Evolutionary conservation across 2,797 vertebrate genomes (phyloP).

Genomic region (Argya squamiceps): DNA sequence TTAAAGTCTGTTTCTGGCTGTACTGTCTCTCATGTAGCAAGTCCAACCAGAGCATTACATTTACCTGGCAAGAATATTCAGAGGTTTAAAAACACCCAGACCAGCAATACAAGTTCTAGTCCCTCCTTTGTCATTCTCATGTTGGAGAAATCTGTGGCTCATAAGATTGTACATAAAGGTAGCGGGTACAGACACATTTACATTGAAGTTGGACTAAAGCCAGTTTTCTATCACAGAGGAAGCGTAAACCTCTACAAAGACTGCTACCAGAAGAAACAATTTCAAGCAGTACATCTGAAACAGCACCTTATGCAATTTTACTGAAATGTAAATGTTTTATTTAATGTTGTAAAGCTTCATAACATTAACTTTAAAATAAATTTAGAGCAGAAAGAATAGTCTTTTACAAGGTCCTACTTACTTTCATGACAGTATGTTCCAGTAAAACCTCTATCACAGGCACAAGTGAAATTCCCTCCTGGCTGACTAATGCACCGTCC

Average conservation of each 20-base stretch:
- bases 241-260: background rate
- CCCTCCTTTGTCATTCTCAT: background rate
- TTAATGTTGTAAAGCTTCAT: background rate
- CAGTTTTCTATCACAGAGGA: background rate
- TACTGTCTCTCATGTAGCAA: background rate
- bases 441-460: conserved; percentile 91
- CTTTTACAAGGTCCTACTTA: conserved; percentile 73
- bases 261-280: background rate
- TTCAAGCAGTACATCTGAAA: background rate
- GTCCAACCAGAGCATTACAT: background rate
- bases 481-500: conserved; percentile 90
- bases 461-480: conserved; percentile 92
- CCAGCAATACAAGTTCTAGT: background rate
- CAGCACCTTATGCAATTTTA: background rate
- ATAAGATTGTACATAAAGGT: background rate
- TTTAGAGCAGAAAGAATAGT: background rate
- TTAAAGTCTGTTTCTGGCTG: background rate
- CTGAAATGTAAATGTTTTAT: background rate
- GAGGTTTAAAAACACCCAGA: background rate
- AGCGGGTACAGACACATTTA: background rate
- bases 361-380: background rate
- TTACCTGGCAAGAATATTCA: background rate
- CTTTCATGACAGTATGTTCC: conserved; percentile 96
- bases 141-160: background rate
- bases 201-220: background rate